Evolutionary conservation across 2,113 vertebrate species (phyloP).

Genomic region (Mus spicilegus): DNA sequence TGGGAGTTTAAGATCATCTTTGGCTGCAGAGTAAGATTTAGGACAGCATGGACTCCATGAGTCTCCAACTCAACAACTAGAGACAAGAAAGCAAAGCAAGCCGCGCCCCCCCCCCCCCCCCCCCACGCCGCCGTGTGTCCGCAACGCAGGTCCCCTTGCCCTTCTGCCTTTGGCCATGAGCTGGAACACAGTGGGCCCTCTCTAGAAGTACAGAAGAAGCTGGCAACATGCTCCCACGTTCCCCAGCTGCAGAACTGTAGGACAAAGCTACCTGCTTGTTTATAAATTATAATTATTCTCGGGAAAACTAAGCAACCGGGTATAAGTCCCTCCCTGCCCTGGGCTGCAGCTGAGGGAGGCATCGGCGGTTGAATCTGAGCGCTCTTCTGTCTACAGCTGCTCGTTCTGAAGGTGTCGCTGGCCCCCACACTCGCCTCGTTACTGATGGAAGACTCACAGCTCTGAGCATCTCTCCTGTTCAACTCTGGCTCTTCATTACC

Average conservation of each 20-base stretch:
- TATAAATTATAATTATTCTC: not conserved
- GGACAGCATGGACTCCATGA: not conserved
- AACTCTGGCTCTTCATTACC: not conserved
- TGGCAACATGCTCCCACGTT: not conserved
- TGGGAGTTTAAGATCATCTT: not conserved
- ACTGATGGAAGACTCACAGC: not conserved
- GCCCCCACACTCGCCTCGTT: not conserved
- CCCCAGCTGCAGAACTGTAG: not conserved
- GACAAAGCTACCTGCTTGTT: not conserved
- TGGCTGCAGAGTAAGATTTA: not conserved
- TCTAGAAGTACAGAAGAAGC: not conserved
- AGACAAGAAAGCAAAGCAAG: not conserved
- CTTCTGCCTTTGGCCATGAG: not conserved
- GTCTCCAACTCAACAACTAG: not conserved
- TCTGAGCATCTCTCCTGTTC: not conserved
- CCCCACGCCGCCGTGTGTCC: too few species aligned
- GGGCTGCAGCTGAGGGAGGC: not conserved
- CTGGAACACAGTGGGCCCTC: not conserved
- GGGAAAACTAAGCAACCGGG: not conserved
- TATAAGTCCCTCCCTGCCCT: not conserved
- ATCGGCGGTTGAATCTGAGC: not conserved
- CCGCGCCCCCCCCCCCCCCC: too few species aligned
- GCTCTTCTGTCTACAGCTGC: not conserved
- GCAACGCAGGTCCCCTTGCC: too few species aligned
- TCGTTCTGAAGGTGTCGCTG: not conserved